Base-by-base conservation (phyloP, 2,888 invertebrate genomes). In the Drosophila aldrichi region DNA sequence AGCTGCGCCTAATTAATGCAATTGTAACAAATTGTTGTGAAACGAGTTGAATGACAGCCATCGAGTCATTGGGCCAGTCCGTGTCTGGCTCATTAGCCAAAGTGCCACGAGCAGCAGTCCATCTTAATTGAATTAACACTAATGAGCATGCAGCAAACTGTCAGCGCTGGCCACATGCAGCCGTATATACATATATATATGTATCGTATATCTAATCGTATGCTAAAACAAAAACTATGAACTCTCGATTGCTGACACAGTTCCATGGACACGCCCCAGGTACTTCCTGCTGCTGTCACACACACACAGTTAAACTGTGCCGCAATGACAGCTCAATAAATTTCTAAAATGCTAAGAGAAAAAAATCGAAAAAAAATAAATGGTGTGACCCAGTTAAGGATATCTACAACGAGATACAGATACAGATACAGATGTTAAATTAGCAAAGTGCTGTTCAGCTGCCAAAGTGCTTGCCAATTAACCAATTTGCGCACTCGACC, bases 111-210 rank as follows among this genome's bases (percentile, higher is more conserved):
- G 74, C 77, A 81, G 74, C 77, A 70, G 64, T 46, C 62, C 57
- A 57, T 70, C 64, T 60, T 83, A 83, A 85, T 85, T 83, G 74
- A 89, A 89, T 86, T 79, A 86, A 74, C 74, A 83, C 77, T 87
- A 89, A 89, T 85, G 87, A 83, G 75, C 66, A 61, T 69, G 61
- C 68, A 57, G 20, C 49, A 57, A 36, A 34, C 29, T 7, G 34
- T 38, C 41, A 14, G 25, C 3, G 2, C 8, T 10, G 46, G 52
- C 16, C 40, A 46, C 29, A 25, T 41, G 16, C 12, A 54, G 16
- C 6, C 44, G 18, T 43, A 25, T n/a, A 12, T 49, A 22, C 2
- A 6, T 29, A 20, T 57, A 3, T 43, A 32, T 12, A 25, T 22
- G 36, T 46, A 38, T 38, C 36, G 49, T 29, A 36, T 62, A 51